These are phyloP conservation scores for Tetragonisca angustula DNA, from an alignment of 2,888 invertebrate species.

Conservation along the genomic window DNA sequence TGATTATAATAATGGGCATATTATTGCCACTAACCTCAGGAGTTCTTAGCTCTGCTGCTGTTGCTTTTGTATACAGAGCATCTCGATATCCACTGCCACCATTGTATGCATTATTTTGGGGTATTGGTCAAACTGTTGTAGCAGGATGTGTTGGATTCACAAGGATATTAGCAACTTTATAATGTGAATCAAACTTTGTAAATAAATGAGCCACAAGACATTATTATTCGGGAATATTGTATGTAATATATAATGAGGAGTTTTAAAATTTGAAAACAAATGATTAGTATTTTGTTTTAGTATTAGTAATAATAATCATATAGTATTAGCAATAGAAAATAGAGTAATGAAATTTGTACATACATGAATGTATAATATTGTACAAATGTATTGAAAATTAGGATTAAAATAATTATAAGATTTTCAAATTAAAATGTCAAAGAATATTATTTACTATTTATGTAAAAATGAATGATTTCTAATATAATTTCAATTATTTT, in stretches of 20 bases:
- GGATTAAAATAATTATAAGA: conserved; percentile 37
- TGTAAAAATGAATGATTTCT: neutral
- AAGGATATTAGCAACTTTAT: conserved; percentile 95
- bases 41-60: conserved; percentile 94
- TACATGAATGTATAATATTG: conserved; percentile 41
- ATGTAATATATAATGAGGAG: conserved; percentile 26
- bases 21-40: conserved; percentile 95
- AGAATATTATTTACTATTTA: conserved; percentile 41
- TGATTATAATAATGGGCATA: conserved; percentile 95
- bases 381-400: conserved; percentile 40
- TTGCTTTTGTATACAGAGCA: conserved; percentile 96
- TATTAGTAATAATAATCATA: conserved; percentile 16
- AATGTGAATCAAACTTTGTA: conserved; percentile 78
- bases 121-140: conserved; percentile 95
- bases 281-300: conserved; percentile 39
- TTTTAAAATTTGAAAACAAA: conserved; percentile 11
- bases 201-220: conserved; percentile 16
- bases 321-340: conserved; percentile 33
- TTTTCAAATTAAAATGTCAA: conserved; percentile 28
- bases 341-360: conserved; percentile 41
- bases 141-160: conserved; percentile 96
- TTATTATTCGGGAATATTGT: conserved; percentile 29
- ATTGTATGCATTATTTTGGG: conserved; percentile 96
- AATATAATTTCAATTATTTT: neutral
- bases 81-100: conserved; percentile 95